Percentiles rank a stretch among this genome's conserved stretches.
phyloP scores from a whole-genome alignment of 2,888 invertebrate species.

The Blastobasis lacticolella region DNA sequence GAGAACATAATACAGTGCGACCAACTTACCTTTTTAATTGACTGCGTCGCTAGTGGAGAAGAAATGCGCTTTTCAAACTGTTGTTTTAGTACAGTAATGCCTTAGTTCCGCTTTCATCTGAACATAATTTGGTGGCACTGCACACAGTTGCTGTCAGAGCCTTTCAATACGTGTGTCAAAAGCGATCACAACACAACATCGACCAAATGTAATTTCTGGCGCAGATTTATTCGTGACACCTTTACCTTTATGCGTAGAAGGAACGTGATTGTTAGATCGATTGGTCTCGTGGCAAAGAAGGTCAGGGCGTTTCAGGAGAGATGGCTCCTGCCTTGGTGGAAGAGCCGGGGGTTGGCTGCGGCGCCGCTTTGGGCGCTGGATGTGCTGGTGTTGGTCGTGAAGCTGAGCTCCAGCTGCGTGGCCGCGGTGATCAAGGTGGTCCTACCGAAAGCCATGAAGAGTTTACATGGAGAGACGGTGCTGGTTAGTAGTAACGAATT shows the following conservation, averaged over 20 bases:
- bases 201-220: conserved; percentile 12
- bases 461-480: conserved; percentile 59
- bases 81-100: no score
- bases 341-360: conserved; percentile 43
- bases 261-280: conserved; percentile 45
- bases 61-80: no score
- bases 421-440: conserved; percentile 39
- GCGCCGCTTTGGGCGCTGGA: conserved; percentile 57
- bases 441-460: conserved; percentile 54
- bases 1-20: no score
- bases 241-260: conserved; percentile 50
- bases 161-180: background rate
- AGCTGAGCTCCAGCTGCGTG: conserved; percentile 50
- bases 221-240: conserved; percentile 5
- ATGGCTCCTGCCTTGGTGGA: conserved; percentile 66
- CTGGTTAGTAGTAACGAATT: conserved; percentile 17
- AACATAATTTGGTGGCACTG: no score
- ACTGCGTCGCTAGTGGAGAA: no score
- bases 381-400: conserved; percentile 46
- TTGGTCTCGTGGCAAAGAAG: conserved; percentile 49
- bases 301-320: conserved; percentile 56
- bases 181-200: background rate
- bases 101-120: no score
- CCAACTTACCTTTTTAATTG: no score
- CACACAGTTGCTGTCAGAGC: background rate